Percentiles rank a stretch among this genome's conserved stretches.
phyloP scores from a whole-genome alignment of 2,888 invertebrate species.

The Diarsia brunnea region DNA sequence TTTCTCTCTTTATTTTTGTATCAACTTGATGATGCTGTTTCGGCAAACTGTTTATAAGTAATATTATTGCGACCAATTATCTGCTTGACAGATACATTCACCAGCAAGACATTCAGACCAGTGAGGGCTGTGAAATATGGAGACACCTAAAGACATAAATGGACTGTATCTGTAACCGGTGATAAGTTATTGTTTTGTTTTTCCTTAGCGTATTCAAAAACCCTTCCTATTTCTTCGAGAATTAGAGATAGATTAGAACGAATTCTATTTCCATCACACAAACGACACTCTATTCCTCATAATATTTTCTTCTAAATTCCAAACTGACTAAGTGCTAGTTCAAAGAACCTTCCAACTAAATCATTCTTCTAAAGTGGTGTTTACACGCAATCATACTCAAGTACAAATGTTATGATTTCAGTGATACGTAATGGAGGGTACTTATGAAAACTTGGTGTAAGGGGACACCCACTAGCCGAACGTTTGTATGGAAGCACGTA shows the following conservation, averaged over 20 bases:
- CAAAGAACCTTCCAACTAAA: slow-evolving; percentile 53
- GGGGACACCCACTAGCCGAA: slow-evolving; percentile 79
- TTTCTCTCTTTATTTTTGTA: slow-evolving; percentile 43
- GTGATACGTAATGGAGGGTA: slow-evolving; percentile 69
- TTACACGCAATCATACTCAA: slow-evolving; percentile 47
- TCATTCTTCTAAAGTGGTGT: slow-evolving; percentile 40
- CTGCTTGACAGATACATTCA: neutral
- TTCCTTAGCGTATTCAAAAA: neutral
- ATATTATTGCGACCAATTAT: slow-evolving; percentile 9
- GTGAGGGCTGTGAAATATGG: slow-evolving; percentile 4
- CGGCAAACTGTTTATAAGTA: slow-evolving; percentile 22
- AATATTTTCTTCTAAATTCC: slow-evolving; percentile 14
- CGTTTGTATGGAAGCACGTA: slow-evolving; percentile 81
- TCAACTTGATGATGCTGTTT: slow-evolving; percentile 29
- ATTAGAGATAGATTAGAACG: neutral
- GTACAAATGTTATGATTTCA: slow-evolving; percentile 52
- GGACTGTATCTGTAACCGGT: slow-evolving; percentile 1
- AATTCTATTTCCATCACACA: slow-evolving; percentile 12
- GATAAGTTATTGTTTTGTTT: neutral
- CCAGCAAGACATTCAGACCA: neutral
- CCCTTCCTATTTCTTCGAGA: neutral
- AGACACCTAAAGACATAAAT: neutral
- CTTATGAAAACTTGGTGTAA: slow-evolving; percentile 76
- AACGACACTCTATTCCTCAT: slow-evolving; percentile 19
- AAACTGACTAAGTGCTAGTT: slow-evolving; percentile 50